phyloP scores from a whole-genome alignment of 2,113 vertebrate genomes.

The Sterrhoptilus dennistouni region DNA sequence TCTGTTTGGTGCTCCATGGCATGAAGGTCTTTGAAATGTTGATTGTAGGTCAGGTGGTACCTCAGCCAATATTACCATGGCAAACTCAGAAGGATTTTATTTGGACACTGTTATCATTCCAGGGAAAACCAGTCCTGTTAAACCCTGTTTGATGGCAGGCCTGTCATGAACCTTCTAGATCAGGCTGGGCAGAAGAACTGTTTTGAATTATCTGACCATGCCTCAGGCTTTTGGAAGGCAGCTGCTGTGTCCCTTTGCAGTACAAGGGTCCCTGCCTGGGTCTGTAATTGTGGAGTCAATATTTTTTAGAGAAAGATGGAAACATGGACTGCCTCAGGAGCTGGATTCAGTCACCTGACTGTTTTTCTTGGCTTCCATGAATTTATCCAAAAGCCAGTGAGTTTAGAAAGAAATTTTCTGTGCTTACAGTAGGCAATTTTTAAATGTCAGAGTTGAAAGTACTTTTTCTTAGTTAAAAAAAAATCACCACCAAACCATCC shows the following conservation, averaged over 20 bases:
- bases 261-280: neutral
- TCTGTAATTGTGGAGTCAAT: neutral
- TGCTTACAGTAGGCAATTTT: neutral
- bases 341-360: neutral
- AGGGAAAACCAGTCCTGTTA: neutral
- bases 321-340: neutral
- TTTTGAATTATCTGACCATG: neutral
- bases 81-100: neutral
- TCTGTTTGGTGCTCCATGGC: neutral
- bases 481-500: neutral
- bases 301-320: neutral
- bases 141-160: neutral
- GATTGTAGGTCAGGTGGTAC: neutral
- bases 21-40: neutral
- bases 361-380: conserved; percentile 10
- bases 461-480: conserved; percentile 2
- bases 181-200: neutral
- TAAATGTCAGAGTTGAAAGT: conserved; percentile 33
- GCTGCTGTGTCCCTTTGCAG: neutral
- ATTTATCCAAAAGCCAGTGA: neutral
- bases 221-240: neutral
- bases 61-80: accelerated
- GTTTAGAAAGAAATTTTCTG: neutral
- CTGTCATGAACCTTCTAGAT: neutral
- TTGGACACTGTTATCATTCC: neutral